Evolutionary conservation across 2,888 invertebrate species (phyloP).

Genomic region (Peribatodes rhomboidaria): DNA sequence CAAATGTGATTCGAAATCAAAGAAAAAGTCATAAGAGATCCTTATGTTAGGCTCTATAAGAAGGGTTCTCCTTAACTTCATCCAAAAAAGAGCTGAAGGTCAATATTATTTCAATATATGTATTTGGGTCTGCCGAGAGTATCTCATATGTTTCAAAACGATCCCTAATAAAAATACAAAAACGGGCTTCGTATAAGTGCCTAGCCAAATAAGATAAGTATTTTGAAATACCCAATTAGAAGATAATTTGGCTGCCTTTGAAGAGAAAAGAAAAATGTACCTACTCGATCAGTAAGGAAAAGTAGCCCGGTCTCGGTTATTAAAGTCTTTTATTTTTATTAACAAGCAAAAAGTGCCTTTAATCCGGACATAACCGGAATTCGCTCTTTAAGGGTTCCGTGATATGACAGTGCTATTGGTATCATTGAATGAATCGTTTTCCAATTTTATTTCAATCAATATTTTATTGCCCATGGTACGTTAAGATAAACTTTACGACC

Average conservation of each 20-base stretch:
- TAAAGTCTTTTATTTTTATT: background rate
- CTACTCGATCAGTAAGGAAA: background rate
- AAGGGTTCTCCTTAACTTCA: background rate
- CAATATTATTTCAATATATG: background rate
- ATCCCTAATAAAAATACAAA: background rate
- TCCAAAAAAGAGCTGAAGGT: no score
- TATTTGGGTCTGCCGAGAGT: background rate
- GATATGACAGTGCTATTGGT: no score
- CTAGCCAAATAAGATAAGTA: background rate
- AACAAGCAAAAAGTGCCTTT: no score
- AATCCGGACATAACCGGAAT: no score
- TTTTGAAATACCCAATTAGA: slow-evolving; percentile 4
- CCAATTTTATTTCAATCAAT: no score
- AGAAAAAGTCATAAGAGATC: background rate
- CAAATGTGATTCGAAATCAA: background rate
- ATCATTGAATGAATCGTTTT: no score
- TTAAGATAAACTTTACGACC: no score
- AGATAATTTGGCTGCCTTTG: background rate
- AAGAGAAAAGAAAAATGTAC: background rate
- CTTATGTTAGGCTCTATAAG: background rate
- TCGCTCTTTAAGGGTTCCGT: no score
- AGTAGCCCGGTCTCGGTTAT: background rate
- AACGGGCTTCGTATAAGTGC: background rate
- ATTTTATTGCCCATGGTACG: no score
- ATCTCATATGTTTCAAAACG: background rate